A percentile compares a stretch with the other conserved stretches of the same genome.
These are phyloP conservation scores for Furnarius figulus DNA, from an alignment of 2,113 vertebrate species.

Conservation along the genomic window DNA sequence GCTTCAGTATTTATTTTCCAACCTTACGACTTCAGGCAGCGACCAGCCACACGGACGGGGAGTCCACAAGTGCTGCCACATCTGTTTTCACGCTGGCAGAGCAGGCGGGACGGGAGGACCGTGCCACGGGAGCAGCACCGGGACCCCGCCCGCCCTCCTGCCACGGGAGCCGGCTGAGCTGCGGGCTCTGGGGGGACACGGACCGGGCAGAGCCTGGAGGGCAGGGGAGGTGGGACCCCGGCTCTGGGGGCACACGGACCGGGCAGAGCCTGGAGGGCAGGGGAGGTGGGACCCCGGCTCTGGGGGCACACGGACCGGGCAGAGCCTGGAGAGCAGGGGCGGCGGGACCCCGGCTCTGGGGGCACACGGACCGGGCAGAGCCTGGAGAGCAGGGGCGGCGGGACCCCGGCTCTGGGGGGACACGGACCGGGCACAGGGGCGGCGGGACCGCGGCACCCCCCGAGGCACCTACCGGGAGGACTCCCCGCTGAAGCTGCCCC, in stretches of 20 bases:
- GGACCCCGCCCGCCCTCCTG: neutral
- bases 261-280: too few species aligned
- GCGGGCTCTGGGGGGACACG: neutral
- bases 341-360: too few species aligned
- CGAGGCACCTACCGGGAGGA: constrained; percentile 84
- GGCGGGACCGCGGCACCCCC: neutral
- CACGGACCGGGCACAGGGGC: too few species aligned
- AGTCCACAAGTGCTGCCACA: neutral
- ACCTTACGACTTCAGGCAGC: neutral
- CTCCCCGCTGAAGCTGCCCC: constrained; percentile 86
- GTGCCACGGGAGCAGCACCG: neutral
- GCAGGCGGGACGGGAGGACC: neutral
- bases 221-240: too few species aligned
- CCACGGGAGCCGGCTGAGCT: neutral
- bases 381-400: too few species aligned
- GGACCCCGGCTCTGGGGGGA: too few species aligned
- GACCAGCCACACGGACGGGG: neutral
- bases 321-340: too few species aligned
- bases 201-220: too few species aligned
- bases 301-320: too few species aligned
- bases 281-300: too few species aligned
- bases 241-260: too few species aligned
- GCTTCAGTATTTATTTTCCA: neutral
- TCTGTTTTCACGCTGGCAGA: accelerated
- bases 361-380: too few species aligned